A percentile compares a stretch with the other conserved stretches of the same genome.
Evolutionary conservation across 2,113 vertebrate genomes (phyloP).

Genomic region (Seriola aureovittata): DNA sequence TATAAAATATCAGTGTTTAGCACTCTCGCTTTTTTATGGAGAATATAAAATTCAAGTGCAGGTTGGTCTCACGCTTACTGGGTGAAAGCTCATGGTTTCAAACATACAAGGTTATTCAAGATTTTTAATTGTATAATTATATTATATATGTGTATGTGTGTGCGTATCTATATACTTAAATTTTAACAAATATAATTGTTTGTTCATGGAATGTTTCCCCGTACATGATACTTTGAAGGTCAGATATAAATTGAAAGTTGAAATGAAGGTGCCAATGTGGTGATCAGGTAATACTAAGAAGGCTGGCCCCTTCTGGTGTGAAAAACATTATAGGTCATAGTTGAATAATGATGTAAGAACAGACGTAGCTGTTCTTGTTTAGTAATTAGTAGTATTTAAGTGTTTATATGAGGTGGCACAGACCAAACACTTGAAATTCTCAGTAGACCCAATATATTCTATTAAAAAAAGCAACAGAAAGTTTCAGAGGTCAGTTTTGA

Average conservation of each 20-base stretch:
- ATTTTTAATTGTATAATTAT: slow-evolving; percentile 57
- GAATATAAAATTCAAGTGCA: slow-evolving; percentile 72
- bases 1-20: slow-evolving; percentile 76
- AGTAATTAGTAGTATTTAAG: slow-evolving; percentile 49
- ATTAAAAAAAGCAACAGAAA: slow-evolving; percentile 5
- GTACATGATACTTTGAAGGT: slow-evolving; percentile 88
- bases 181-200: slow-evolving; percentile 88
- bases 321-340: slow-evolving; percentile 12
- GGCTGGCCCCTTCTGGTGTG: slow-evolving; percentile 44
- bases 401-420: slow-evolving; percentile 55
- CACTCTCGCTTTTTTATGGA: slow-evolving; percentile 50
- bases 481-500: slow-evolving; percentile 72
- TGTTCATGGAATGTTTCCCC: slow-evolving; percentile 89
- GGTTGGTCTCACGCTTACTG: slow-evolving; percentile 72
- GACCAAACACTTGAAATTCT: slow-evolving; percentile 74
- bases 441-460: slow-evolving; percentile 54
- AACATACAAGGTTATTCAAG: slow-evolving; percentile 42
- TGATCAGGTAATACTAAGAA: slow-evolving; percentile 78
- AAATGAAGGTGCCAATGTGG: slow-evolving; percentile 79
- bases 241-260: slow-evolving; percentile 75
- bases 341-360: slow-evolving; percentile 40
- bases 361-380: slow-evolving; percentile 39
- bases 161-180: slow-evolving; percentile 30
- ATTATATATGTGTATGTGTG: slow-evolving; percentile 38
- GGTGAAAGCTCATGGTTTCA: slow-evolving; percentile 64